Evolutionary conservation across 92 coral and sea anemone species (phyloP).

Genomic region (Anthopleura xanthogrammica): DNA sequence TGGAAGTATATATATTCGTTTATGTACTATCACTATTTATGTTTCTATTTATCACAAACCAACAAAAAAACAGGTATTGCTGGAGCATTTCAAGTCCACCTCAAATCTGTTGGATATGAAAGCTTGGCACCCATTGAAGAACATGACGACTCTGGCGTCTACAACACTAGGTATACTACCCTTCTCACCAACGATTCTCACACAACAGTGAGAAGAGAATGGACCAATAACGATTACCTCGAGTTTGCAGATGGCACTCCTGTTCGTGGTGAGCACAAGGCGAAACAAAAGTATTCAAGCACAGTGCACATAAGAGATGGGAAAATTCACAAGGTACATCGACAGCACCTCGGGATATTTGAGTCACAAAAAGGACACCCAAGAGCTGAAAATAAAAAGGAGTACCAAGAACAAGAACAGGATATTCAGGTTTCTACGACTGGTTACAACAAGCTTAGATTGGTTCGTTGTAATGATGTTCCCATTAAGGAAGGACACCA

Average conservation of each 20-base stretch:
- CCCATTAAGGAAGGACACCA: constrained; percentile 7
- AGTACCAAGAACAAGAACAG: constrained; percentile 58
- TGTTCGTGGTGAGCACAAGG: constrained; percentile 67
- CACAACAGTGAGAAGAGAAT: constrained; percentile 55
- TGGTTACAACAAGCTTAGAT: constrained; percentile 66
- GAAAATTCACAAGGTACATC: constrained; percentile 55
- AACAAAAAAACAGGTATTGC: constrained; percentile 45
- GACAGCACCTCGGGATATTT: constrained; percentile 51
- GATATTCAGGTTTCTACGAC: constrained; percentile 74
- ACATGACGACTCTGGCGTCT: constrained; percentile 83
- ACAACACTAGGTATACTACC: constrained; percentile 57
- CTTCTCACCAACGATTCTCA: constrained; percentile 60
- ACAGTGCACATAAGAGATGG: constrained; percentile 55
- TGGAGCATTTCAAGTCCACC: constrained; percentile 64
- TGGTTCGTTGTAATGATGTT: constrained; percentile 38
- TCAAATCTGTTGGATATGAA: constrained; percentile 23
- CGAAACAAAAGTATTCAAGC: constrained; percentile 57
- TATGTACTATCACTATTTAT: background rate
- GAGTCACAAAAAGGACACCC: constrained; percentile 58
- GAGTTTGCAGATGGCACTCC: constrained; percentile 76
- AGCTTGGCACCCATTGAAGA: constrained; percentile 50
- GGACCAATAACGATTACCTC: constrained; percentile 78
- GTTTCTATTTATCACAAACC: background rate
- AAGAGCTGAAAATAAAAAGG: constrained; percentile 65
- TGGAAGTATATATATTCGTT: background rate